A percentile compares a stretch with the other conserved stretches of the same genome.
phyloP scores from a whole-genome alignment of 2,113 vertebrate genomes.

The Campylorhamphus procurvoides region DNA sequence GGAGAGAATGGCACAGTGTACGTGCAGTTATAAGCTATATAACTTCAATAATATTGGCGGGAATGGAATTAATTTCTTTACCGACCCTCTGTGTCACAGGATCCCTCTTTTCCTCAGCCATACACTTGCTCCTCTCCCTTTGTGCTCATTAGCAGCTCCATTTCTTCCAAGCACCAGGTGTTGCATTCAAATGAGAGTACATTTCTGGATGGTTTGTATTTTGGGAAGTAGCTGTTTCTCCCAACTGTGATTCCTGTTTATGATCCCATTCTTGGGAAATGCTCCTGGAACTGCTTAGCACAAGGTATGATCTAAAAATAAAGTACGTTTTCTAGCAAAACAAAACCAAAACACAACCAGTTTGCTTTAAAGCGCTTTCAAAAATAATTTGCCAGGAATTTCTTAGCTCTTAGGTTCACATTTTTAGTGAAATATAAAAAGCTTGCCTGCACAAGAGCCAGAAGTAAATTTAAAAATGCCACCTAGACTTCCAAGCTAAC shows the following conservation, averaged over 20 bases:
- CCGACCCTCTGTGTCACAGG: background rate
- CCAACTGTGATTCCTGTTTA: background rate
- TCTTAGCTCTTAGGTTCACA: background rate
- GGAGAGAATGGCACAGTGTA: background rate
- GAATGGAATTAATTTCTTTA: background rate
- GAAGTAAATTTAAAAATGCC: background rate
- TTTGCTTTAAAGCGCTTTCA: background rate
- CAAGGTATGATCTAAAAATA: background rate
- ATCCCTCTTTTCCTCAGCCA: background rate
- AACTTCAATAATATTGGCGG: background rate
- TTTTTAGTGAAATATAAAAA: background rate
- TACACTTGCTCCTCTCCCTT: background rate
- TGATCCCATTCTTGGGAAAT: constrained; percentile 5
- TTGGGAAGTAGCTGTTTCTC: constrained; percentile 28
- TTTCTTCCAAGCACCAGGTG: background rate
- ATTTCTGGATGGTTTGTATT: constrained; percentile 10
- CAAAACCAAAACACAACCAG: background rate
- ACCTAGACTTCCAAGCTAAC: background rate
- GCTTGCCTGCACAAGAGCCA: background rate
- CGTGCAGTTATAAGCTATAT: background rate
- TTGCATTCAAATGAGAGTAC: background rate
- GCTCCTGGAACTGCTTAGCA: background rate
- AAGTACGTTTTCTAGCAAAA: background rate
- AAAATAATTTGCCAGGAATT: background rate
- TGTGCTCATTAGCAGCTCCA: background rate